Conservation (phyloP, 2,797 vertebrate species). For the Molossus alvarezi region DNA sequence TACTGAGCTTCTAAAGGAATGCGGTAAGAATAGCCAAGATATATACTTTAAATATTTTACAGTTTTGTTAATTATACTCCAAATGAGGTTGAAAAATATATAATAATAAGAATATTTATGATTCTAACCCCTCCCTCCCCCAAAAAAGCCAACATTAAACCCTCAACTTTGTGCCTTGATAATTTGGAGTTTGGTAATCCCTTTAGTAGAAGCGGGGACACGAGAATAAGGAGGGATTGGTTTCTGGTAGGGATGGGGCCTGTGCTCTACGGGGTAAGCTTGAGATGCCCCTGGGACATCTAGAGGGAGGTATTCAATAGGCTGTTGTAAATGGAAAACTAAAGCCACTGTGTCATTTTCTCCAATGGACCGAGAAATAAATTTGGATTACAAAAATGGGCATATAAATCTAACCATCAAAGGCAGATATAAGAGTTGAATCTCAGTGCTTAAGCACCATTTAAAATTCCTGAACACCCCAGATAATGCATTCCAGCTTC, state of each 20-base stretch:
- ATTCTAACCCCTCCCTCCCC: not conserved
- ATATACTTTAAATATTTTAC: not conserved
- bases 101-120: not conserved
- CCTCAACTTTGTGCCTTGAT: not conserved
- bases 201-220: not conserved
- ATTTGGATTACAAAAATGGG: conserved; percentile 25
- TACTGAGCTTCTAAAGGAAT: not conserved
- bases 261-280: not conserved
- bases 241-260: not conserved
- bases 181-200: not conserved
- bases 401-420: conserved; percentile 59
- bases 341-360: conserved; percentile 52
- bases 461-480: conserved; percentile 69
- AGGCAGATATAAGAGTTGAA: conserved; percentile 49
- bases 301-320: not conserved
- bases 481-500: conserved; percentile 62
- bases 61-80: not conserved
- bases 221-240: not conserved
- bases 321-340: not conserved
- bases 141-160: not conserved
- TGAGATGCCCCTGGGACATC: not conserved
- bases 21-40: not conserved
- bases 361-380: conserved; percentile 42
- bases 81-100: not conserved
- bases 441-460: conserved; percentile 44